Percentiles rank a stretch among this genome's conserved stretches.
phyloP scores from a whole-genome alignment of 2,113 vertebrate genomes.

The Calonectris borealis region DNA sequence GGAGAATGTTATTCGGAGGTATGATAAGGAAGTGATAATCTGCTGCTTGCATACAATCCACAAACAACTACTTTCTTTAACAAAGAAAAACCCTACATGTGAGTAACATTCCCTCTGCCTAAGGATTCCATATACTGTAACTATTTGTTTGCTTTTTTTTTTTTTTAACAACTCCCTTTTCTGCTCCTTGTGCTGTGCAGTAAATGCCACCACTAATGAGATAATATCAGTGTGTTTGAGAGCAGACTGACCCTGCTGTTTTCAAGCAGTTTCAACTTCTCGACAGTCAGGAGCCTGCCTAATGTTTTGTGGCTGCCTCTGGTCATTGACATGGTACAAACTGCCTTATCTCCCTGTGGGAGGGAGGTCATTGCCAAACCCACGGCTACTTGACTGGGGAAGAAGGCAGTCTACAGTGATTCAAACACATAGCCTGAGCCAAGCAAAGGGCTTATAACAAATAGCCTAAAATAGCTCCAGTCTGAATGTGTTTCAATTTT shows the following conservation, averaged over 20 bases:
- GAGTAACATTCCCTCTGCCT: background rate
- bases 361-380: conserved; percentile 65
- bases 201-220: conserved; percentile 70
- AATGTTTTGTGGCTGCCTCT: conserved; percentile 73
- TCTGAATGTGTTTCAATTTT: conserved; percentile 27
- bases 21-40: background rate
- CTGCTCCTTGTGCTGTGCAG: conserved; percentile 25
- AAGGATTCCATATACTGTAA: background rate
- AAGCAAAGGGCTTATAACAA: conserved; percentile 7
- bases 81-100: background rate
- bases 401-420: conserved; percentile 18
- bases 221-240: conserved; percentile 68
- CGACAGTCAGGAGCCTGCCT: conserved; percentile 74
- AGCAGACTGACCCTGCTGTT: conserved; percentile 65
- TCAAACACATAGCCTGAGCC: background rate
- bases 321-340: conserved; percentile 73
- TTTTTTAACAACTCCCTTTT: conserved; percentile 17
- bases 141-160: background rate
- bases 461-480: conserved; percentile 60
- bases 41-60: background rate
- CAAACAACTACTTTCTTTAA: background rate
- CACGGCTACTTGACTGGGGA: conserved; percentile 47
- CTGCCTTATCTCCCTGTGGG: conserved; percentile 68
- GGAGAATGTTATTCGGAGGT: background rate
- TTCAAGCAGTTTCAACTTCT: conserved; percentile 60